These are phyloP conservation scores for Bombycilla garrulus DNA, from an alignment of 2,113 vertebrate genomes.

Conservation along the genomic window DNA sequence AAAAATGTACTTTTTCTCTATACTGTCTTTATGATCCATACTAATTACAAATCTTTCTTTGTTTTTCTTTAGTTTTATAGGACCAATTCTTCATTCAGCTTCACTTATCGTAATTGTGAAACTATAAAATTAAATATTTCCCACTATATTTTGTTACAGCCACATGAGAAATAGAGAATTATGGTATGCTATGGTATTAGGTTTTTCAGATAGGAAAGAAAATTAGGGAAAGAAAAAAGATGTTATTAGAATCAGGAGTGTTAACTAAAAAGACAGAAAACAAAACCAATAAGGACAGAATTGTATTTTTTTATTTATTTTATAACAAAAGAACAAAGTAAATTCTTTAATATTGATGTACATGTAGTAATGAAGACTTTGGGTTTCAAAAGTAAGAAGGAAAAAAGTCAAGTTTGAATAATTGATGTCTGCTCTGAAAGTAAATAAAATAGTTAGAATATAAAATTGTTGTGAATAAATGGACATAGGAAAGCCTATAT, in stretches of 20 bases:
- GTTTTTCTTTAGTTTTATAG: background rate
- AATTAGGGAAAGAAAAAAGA: background rate
- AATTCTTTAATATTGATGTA: background rate
- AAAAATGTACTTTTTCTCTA: slow-evolving; percentile 2
- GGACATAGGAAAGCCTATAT: background rate
- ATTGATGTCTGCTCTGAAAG: background rate
- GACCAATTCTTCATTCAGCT: background rate
- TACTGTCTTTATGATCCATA: background rate
- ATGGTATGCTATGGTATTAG: background rate
- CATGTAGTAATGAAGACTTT: background rate
- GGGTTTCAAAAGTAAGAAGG: background rate
- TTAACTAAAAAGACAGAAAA: background rate
- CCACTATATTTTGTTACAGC: slow-evolving; percentile 19
- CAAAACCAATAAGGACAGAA: background rate
- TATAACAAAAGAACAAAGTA: background rate
- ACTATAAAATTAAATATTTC: background rate
- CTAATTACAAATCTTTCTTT: background rate
- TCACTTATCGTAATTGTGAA: background rate
- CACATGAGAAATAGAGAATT: background rate
- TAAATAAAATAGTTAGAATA: background rate
- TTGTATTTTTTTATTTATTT: background rate
- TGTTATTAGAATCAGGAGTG: background rate
- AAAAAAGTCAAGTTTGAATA: background rate
- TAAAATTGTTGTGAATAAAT: background rate
- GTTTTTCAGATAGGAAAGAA: background rate